Percentiles rank a stretch among this genome's conserved stretches.
phyloP scores from a whole-genome alignment of 1,140 invertebrate species.

The Rhagoletis pomonella region DNA sequence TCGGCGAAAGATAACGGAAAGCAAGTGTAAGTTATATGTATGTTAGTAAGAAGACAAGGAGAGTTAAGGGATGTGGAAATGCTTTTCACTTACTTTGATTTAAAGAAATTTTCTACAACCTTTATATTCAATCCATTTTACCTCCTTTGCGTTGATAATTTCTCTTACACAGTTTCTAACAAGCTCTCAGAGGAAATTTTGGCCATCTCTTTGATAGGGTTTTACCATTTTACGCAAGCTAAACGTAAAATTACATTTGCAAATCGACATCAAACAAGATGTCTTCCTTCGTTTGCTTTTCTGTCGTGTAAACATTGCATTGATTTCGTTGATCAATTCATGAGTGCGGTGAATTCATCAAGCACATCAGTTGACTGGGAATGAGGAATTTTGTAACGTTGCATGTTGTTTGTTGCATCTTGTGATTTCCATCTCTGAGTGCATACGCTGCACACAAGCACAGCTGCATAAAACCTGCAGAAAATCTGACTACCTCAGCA shows the following conservation, averaged over 20 bases:
- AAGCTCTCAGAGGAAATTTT: neutral
- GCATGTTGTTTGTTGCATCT: neutral
- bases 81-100: too few species aligned
- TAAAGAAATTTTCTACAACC: too few species aligned
- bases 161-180: too few species aligned
- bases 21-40: too few species aligned
- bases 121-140: too few species aligned
- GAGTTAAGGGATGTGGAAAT: too few species aligned
- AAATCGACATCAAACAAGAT: slow-evolving; percentile 42
- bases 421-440: neutral
- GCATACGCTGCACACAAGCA: too few species aligned
- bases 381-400: neutral
- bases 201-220: neutral
- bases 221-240: neutral
- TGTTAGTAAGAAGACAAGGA: too few species aligned
- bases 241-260: slow-evolving; percentile 34
- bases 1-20: too few species aligned
- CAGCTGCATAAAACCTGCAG: too few species aligned
- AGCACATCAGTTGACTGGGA: slow-evolving; percentile 1
- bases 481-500: too few species aligned
- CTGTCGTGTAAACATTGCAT: slow-evolving; percentile 12
- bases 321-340: slow-evolving; percentile 32
- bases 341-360: slow-evolving; percentile 38
- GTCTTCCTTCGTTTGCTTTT: slow-evolving; percentile 1
- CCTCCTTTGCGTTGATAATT: too few species aligned